These are phyloP conservation scores for Hirtodrosophila alboralis DNA, from an alignment of 2,888 invertebrate genomes.

Conservation along the genomic window DNA sequence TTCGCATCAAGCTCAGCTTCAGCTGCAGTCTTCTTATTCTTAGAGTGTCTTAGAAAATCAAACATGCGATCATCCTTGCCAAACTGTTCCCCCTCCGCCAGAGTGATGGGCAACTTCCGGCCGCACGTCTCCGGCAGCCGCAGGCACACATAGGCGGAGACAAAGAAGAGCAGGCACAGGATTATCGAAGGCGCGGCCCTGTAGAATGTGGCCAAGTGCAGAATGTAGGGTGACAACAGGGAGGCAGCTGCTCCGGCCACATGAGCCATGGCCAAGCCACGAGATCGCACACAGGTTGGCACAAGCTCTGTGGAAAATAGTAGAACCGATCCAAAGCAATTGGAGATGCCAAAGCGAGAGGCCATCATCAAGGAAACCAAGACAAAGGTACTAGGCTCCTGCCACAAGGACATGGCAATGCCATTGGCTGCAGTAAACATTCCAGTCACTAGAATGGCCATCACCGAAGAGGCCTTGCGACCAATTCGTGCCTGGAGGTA, in stretches of 20 bases:
- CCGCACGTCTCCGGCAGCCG: slow-evolving; percentile 86
- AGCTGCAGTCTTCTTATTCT: background rate
- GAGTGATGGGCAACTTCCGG: slow-evolving; percentile 54
- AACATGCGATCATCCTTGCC: slow-evolving; percentile 57
- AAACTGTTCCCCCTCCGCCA: slow-evolving; percentile 59
- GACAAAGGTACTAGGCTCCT: slow-evolving; percentile 70
- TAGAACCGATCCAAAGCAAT: slow-evolving; percentile 86
- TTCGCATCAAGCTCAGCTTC: slow-evolving; percentile 20
- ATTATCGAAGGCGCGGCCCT: slow-evolving; percentile 85
- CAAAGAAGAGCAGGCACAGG: slow-evolving; percentile 84
- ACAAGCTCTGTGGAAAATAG: slow-evolving; percentile 87
- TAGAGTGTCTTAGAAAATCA: slow-evolving; percentile 39
- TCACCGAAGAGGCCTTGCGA: slow-evolving; percentile 85
- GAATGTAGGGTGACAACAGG: slow-evolving; percentile 85
- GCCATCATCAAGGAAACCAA: slow-evolving; percentile 84
- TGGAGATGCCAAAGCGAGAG: slow-evolving; percentile 85
- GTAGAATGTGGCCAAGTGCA: slow-evolving; percentile 83
- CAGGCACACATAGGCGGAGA: slow-evolving; percentile 85
- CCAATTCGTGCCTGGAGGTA: slow-evolving; percentile 76
- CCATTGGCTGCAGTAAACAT: slow-evolving; percentile 84
- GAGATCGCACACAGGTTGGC: slow-evolving; percentile 86
- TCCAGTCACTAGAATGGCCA: slow-evolving; percentile 85
- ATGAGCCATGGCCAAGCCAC: slow-evolving; percentile 87
- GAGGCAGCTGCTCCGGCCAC: slow-evolving; percentile 86
- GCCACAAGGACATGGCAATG: slow-evolving; percentile 80